A percentile compares a stretch with the other conserved stretches of the same genome.
Evolutionary conservation across 2,113 vertebrate species (phyloP).

Genomic region (Monarcha castaneiventris): DNA sequence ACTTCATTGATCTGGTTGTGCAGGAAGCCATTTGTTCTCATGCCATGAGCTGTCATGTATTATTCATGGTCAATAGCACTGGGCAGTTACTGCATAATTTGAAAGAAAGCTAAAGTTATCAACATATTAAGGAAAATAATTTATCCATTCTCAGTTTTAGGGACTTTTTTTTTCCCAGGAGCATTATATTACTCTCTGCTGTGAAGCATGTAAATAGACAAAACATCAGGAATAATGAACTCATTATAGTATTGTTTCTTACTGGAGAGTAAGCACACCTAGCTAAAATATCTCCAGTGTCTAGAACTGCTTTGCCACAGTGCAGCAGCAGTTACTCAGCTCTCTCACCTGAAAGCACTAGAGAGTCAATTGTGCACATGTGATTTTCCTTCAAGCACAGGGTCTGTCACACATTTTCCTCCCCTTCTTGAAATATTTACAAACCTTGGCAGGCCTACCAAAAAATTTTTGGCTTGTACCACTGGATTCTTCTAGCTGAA

Average conservation of each 20-base stretch:
- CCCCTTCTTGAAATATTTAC: constrained; percentile 9
- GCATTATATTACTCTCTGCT: not conserved
- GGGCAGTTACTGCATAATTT: not conserved
- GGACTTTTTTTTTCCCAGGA: not conserved
- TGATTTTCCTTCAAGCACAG: not conserved
- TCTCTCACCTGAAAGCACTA: not conserved
- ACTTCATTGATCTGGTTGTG: not conserved
- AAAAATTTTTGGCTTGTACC: not conserved
- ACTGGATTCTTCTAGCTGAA: not conserved
- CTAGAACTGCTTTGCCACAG: not conserved
- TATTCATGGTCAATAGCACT: not conserved
- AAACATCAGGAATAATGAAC: not conserved
- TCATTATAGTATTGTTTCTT: not conserved
- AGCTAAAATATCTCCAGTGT: not conserved
- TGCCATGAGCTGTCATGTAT: not conserved
- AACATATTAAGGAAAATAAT: not conserved
- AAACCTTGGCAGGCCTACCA: constrained; percentile 12
- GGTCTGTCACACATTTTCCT: not conserved
- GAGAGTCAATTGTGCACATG: not conserved
- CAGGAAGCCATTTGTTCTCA: not conserved
- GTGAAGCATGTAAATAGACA: not conserved
- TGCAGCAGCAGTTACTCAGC: not conserved
- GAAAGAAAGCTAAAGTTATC: not conserved
- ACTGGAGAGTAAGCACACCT: not conserved
- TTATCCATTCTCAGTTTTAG: not conserved